These are phyloP conservation scores for Sebastes aleutianus DNA, from an alignment of 2,797 vertebrate species.

Conservation along the genomic window DNA sequence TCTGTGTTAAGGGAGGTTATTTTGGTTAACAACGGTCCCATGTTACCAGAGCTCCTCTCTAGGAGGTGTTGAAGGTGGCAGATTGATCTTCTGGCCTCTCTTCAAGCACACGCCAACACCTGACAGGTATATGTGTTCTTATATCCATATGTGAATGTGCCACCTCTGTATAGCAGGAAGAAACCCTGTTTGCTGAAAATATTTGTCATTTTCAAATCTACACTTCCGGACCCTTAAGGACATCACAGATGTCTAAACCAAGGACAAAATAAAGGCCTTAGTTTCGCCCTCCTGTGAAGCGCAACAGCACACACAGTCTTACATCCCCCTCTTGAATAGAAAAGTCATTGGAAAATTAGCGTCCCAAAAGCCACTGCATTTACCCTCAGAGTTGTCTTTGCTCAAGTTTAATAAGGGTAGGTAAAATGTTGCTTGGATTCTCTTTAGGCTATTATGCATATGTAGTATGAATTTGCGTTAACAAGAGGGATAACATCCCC, in stretches of 20 bases:
- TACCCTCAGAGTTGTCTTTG: not conserved
- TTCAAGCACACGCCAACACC: slow-evolving; percentile 55
- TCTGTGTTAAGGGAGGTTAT: slow-evolving; percentile 62
- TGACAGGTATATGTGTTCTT: slow-evolving; percentile 51
- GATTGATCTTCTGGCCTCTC: slow-evolving; percentile 66
- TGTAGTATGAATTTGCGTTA: slow-evolving; percentile 5
- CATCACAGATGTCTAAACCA: slow-evolving; percentile 24
- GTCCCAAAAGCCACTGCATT: slow-evolving; percentile 4
- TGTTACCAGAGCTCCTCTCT: slow-evolving; percentile 53
- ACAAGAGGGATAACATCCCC: slow-evolving; percentile 7
- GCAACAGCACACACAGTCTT: not conserved
- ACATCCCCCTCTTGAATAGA: not conserved
- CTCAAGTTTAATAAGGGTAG: not conserved
- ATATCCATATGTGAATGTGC: slow-evolving; percentile 18
- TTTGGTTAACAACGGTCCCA: slow-evolving; percentile 64
- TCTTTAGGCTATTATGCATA: slow-evolving; percentile 1
- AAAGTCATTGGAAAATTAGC: not conserved
- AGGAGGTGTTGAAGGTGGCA: slow-evolving; percentile 71
- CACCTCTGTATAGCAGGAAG: not conserved
- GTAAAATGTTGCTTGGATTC: not conserved
- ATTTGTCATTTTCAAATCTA: slow-evolving; percentile 46
- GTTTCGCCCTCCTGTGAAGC: slow-evolving; percentile 11
- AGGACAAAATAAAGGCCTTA: slow-evolving; percentile 37
- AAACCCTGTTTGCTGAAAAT: slow-evolving; percentile 20
- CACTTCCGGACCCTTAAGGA: slow-evolving; percentile 34